phyloP scores from a whole-genome alignment of 2,888 invertebrate species.

The Caenorhabditis doughertyi region DNA sequence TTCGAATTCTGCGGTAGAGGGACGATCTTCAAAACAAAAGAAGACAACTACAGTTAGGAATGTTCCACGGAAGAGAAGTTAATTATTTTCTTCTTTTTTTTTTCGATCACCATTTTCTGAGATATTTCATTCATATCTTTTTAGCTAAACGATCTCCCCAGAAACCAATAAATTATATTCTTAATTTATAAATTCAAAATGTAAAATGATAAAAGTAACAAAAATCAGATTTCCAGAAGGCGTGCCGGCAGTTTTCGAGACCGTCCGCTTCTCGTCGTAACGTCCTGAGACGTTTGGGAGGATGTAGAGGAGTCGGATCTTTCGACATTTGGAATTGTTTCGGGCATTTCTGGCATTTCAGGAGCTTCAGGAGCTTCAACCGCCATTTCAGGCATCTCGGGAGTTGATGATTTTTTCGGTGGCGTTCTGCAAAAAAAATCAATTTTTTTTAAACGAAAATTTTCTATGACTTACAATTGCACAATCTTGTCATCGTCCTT shows the following conservation, averaged over 20 bases:
- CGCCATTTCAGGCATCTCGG: too few relatives aligned
- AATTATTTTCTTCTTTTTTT: too few relatives aligned
- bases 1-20: too few relatives aligned
- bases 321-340: too few relatives aligned
- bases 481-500: not conserved
- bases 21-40: not conserved
- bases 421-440: too few relatives aligned
- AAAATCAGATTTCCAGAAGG: constrained; percentile 1
- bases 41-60: not conserved
- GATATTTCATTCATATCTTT: not conserved
- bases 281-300: not conserved
- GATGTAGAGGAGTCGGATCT: too few relatives aligned
- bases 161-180: not conserved
- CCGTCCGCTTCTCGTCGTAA: constrained; percentile 48
- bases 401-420: too few relatives aligned
- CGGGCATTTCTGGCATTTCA: too few relatives aligned
- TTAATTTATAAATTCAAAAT: not conserved
- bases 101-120: not conserved
- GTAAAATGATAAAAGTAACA: not conserved
- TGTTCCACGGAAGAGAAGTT: not conserved
- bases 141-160: not conserved
- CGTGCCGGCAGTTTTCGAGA: constrained; percentile 50
- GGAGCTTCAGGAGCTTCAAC: too few relatives aligned
- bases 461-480: too few relatives aligned
- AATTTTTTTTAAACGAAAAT: too few relatives aligned